Base-by-base conservation (phyloP, 1,140 invertebrate genomes). In the Steinernema feltiae region DNA sequence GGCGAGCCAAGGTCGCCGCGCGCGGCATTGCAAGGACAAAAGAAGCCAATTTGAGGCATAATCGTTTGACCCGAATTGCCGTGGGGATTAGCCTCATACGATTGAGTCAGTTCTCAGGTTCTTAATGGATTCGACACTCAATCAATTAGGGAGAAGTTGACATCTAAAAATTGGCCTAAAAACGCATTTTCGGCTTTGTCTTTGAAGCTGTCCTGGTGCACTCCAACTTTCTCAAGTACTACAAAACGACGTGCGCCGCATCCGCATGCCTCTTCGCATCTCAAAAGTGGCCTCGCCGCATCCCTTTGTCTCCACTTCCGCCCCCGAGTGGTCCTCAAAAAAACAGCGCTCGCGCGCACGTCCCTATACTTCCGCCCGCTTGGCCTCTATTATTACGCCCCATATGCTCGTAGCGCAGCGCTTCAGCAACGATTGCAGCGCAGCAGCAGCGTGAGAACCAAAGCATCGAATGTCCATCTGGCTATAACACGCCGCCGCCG, bases 1-100 rank as follows among this genome's bases (percentile, higher is more conserved):
- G 35, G 18, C 35, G 35, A 41, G 35, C 15, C 53, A 63, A 63
- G 53, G 53, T 63, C 53, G 53, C 24, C 53, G 53, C 7, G 7
- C 35, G 35, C 35, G 35, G 7, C 35, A 7, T 41, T 63, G 53
- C 53, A 63, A 63, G 12, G 53, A 63, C 53, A 63, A 63, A 63
- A 21, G 24, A 27, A 63, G 53, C 53, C 53, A 63, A 63, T 63
- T 63, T 63, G 53, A 63, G 53, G 53, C 53, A 63, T 63, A 63
- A 63, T 63, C 53, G 53, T n/a, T 27, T 63, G 53, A 63, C 53
- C 53, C 24, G 53, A 63, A 63, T 63, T 18, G 35, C 7, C 18
- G 12, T 27, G 24, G 53, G 53, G 53, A 63, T 63, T 63, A 63
- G 53, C n/a, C n/a, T n/a, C n/a, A n/a, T n/a, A n/a, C n/a, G n/a